Evolutionary conservation across 2,888 invertebrate species (phyloP).

Genomic region (Mimas tiliae): DNA sequence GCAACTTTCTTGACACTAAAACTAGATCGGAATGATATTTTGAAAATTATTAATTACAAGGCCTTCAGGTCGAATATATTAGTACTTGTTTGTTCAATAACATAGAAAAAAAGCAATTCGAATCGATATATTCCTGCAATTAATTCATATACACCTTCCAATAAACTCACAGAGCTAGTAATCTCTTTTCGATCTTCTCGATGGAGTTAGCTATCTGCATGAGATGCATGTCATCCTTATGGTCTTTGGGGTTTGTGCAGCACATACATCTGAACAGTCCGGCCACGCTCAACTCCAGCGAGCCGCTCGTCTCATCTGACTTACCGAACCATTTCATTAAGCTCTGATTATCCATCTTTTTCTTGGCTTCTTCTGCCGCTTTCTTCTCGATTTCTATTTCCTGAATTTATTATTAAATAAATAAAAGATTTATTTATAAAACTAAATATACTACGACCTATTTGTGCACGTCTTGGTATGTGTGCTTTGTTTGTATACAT

Average conservation of each 20-base stretch:
- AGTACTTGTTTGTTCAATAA: no score
- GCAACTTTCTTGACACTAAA: no score
- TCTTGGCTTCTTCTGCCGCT: conserved; percentile 91
- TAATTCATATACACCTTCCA: no score
- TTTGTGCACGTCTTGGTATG: not conserved
- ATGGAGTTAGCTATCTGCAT: conserved; percentile 92
- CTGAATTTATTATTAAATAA: no score
- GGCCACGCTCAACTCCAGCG: conserved; percentile 92
- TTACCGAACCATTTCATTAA: conserved; percentile 90
- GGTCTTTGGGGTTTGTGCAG: conserved; percentile 94
- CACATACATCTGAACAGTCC: conserved; percentile 94
- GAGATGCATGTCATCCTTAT: conserved; percentile 93
- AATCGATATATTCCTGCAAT: no score
- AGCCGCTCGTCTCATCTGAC: conserved; percentile 91
- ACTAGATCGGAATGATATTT: no score
- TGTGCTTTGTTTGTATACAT: no score
- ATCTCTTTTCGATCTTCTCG: conserved; percentile 89
- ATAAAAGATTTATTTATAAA: not conserved
- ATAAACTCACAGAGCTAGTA: conserved; percentile 86
- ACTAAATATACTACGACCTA: conserved; percentile 11
- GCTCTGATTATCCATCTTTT: conserved; percentile 92
- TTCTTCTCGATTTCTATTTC: conserved; percentile 94
- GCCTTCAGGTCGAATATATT: no score
- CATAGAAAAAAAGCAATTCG: no score
- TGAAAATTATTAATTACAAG: no score